A percentile compares a stretch with the other conserved stretches of the same genome.
Evolutionary conservation across 2,113 vertebrate species (phyloP).

Genomic region (Myotis lucifugus): DNA sequence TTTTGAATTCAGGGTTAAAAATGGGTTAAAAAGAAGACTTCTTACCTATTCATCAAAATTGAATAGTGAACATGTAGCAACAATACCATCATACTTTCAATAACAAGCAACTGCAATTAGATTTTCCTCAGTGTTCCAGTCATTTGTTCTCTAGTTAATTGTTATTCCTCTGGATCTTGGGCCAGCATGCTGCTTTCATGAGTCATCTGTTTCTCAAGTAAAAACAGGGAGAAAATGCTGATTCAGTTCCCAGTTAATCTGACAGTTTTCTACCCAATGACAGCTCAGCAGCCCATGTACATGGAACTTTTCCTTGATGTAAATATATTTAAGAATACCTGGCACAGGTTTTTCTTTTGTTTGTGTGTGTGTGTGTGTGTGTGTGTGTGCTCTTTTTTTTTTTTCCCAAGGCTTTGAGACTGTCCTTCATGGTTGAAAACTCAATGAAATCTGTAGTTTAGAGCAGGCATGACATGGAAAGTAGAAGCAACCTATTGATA

Average conservation of each 20-base stretch:
- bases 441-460: background rate
- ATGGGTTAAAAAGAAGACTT: background rate
- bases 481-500: background rate
- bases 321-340: background rate
- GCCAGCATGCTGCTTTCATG: background rate
- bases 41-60: background rate
- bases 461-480: background rate
- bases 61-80: background rate
- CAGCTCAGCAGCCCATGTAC: background rate
- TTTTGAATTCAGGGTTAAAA: background rate
- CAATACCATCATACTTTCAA: background rate
- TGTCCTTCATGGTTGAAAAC: background rate
- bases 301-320: background rate
- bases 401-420: background rate
- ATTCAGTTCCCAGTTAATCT: background rate
- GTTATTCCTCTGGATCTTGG: background rate
- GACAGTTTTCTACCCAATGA: slow-evolving; percentile 1
- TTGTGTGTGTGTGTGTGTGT: background rate
- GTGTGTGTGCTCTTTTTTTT: background rate
- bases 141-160: background rate
- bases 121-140: background rate
- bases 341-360: background rate
- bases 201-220: background rate
- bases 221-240: background rate
- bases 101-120: background rate